Conservation (phyloP, 2,113 vertebrate species). For the Pao palembangensis region DNA sequence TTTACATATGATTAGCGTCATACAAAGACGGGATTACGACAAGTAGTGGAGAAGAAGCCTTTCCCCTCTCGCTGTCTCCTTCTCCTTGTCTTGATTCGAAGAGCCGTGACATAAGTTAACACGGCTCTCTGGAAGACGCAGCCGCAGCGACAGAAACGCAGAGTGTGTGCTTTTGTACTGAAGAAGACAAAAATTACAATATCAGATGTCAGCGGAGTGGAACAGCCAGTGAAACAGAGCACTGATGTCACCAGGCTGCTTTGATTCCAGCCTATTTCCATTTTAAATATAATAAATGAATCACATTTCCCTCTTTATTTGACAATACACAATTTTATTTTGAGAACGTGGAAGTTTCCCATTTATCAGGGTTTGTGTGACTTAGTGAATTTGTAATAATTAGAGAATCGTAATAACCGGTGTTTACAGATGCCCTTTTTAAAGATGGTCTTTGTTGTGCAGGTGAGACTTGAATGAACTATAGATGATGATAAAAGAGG, state of each 20-base stretch:
- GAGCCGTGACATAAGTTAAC: conserved; percentile 61
- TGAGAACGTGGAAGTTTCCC: too few species aligned
- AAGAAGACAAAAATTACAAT: not conserved
- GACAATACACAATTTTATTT: too few species aligned
- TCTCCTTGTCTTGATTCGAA: conserved; percentile 59
- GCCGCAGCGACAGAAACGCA: conserved; percentile 22
- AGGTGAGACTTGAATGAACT: conserved; percentile 13
- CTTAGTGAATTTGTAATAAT: too few species aligned
- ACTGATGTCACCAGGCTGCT: not conserved
- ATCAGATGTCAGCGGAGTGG: too few species aligned
- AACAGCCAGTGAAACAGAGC: conserved; percentile 8
- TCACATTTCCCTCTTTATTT: too few species aligned
- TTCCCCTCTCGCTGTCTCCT: conserved; percentile 38
- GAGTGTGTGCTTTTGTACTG: conserved; percentile 18
- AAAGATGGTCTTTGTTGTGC: conserved; percentile 8
- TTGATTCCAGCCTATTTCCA: too few species aligned
- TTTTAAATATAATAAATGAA: too few species aligned
- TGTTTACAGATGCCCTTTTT: conserved; percentile 23
- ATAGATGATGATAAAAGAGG: conserved; percentile 24
- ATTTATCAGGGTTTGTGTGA: too few species aligned
- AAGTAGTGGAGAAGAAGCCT: conserved; percentile 56
- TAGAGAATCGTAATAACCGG: too few species aligned
- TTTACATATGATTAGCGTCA: conserved; percentile 77
- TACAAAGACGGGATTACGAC: conserved; percentile 73
- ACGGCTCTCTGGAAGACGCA: conserved; percentile 39